Evolutionary conservation across 2,113 vertebrate species (phyloP), one percentile per base, ranked within the genome.

Genomic region (Pongo abelii): DNA sequence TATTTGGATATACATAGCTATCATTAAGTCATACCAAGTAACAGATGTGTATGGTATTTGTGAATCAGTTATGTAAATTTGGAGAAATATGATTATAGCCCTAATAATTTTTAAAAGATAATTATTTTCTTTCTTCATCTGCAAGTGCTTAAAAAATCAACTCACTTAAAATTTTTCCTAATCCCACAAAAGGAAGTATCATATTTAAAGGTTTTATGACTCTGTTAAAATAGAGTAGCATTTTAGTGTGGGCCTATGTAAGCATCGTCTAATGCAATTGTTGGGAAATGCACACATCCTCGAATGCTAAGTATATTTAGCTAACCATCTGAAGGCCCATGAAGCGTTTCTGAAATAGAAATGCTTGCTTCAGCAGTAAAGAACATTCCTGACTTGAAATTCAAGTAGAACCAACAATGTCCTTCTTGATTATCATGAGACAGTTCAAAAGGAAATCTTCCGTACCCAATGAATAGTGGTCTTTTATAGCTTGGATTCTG

Each of bases 311-410:
- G 96, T 98, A 97, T 97, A 98, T 96, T 93, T 98, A 98, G 96
- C 74, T 97, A 79, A 96, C 87, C 95, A 96, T 96, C 81, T 96
- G 96, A 97, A 83, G 88, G 52, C 88, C 96, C 94, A 94, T 97
- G 95, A 93, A 25, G 0, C 93, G 2, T 92, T 98, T 98, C 93
- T 98, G 94, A 98, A 98, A 97, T 97, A 98, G 97, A 97, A 98
- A 96, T 97, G 77, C 52, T 97, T 98, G 97, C 61, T 97, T 98
- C 96, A 98, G 97, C 92, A 98, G 67, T 97, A 96, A 87, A 98
- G 94, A 98, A 95, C 59, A 97, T 98, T 96, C 97, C 97, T 98
- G 92, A 98, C 95, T 98, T 98, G 84, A 81, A 95, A 98, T 98
- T 93, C 83, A 97, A 97, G 88, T 48, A 96, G 85, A 94, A 87